A percentile compares a stretch with the other conserved stretches of the same genome.
Conservation (phyloP, 2,888 invertebrate genomes). For the Alviniconcha strummeri region DNA sequence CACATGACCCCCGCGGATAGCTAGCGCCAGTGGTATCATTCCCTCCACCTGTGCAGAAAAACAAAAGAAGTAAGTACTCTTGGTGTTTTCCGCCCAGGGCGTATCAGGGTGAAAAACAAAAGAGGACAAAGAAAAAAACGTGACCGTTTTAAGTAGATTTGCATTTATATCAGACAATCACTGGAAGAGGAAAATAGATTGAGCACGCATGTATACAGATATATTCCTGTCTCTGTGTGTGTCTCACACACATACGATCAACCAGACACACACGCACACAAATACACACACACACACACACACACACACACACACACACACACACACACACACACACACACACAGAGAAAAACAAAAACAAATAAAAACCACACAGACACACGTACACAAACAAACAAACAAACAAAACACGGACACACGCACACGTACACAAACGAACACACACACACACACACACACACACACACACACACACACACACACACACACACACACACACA, state of each 20-base stretch:
- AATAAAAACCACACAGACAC: not conserved
- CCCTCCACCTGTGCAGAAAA: slow-evolving; percentile 12
- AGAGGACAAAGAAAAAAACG: too few relatives aligned
- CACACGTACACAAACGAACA: not conserved
- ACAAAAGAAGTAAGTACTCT: not conserved
- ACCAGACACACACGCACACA: not conserved
- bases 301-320: not conserved
- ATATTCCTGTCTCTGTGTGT: too few relatives aligned
- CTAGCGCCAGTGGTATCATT: slow-evolving; percentile 34
- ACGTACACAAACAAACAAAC: not conserved
- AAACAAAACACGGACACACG: not conserved
- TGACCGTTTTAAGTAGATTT: too few relatives aligned
- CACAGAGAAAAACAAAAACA: not conserved
- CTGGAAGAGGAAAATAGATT: too few relatives aligned
- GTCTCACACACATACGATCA: not conserved
- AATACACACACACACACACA: not conserved
- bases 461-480: slow-evolving; percentile 7
- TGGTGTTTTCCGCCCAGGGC: not conserved
- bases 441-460: not conserved
- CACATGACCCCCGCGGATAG: slow-evolving; percentile 32
- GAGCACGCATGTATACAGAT: too few relatives aligned
- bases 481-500: slow-evolving; percentile 2
- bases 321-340: not conserved
- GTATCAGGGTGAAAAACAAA: too few relatives aligned
- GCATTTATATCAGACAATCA: too few relatives aligned